Evolutionary conservation across 2,888 invertebrate genomes (phyloP).

Genomic region (Melanotus villosus): DNA sequence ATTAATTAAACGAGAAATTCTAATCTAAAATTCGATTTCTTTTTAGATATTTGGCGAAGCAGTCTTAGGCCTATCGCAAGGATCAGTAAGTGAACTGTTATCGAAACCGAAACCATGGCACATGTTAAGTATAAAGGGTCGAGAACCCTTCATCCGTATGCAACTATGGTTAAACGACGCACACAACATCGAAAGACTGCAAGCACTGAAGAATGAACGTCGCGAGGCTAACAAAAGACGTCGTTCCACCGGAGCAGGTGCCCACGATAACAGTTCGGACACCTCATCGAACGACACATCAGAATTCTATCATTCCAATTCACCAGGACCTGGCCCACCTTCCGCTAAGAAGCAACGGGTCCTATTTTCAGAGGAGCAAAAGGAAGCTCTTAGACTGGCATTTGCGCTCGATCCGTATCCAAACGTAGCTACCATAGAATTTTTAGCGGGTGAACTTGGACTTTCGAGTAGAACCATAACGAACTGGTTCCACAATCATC

Average conservation of each 20-base stretch:
- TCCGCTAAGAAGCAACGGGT: conserved; percentile 96
- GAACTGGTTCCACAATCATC: conserved; percentile 99
- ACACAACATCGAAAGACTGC: conserved; percentile 93
- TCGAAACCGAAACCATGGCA: conserved; percentile 99
- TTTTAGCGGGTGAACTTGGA: conserved; percentile 91
- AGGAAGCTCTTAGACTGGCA: conserved; percentile 93
- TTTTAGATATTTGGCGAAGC: conserved; percentile 95
- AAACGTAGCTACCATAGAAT: conserved; percentile 95
- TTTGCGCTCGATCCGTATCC: conserved; percentile 98
- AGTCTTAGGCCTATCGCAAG: conserved; percentile 95
- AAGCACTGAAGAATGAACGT: conserved; percentile 91
- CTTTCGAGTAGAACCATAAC: conserved; percentile 96
- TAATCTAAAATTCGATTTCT: conserved; percentile 44
- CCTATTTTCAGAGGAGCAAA: conserved; percentile 98
- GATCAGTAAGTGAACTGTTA: conserved; percentile 95
- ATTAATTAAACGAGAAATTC: no score
- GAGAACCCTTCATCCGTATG: conserved; percentile 97
- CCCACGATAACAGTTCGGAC: conserved; percentile 89
- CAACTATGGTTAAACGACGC: conserved; percentile 97
- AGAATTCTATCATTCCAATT: conserved; percentile 89
- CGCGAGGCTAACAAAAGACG: conserved; percentile 93
- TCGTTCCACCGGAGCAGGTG: conserved; percentile 84
- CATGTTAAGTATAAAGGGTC: conserved; percentile 97
- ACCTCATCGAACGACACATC: conserved; percentile 91
- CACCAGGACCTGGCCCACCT: conserved; percentile 86